Base-by-base conservation (phyloP, 2,888 invertebrate species). In the Chirona hameri region DNA sequence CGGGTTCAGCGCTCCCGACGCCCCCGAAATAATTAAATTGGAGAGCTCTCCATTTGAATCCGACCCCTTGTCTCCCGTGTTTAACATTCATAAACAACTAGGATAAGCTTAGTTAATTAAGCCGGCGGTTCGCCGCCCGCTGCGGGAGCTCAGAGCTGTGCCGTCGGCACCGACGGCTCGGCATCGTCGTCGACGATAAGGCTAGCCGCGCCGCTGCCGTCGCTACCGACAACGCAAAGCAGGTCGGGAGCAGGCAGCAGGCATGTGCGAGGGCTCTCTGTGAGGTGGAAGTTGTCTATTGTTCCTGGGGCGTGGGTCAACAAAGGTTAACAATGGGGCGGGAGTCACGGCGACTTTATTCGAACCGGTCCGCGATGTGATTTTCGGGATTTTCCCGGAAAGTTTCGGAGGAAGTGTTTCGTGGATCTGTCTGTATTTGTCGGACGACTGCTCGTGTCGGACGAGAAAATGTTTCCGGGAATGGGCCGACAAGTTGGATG, bases 41-140 rank as follows among this genome's bases (percentile, higher is more conserved):
- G 76, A 76, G 76, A 76, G 76, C 76, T 46, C 76, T 76, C 39
- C 24, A 24, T 46, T 76, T 76, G 76, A 76, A 76, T 76, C 76
- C 76, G 46, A 9, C 76, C 76, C 76, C 76, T 76, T 76, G 76
- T 76, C 76, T 76, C 76, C 21, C 76, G 76, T 76, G 76, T 76
- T 76, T 76, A 76, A 76, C 76, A 76, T 76, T 76, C 76, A 76
- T 76, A 76, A 76, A 76, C 76, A 76, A 76, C 76, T 76, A 76
- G 76, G 76, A 76, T 76, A 76, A 76, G 76, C 76, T 76, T 76
- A 76, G 76, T 76, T 76, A 76, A 76, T 76, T 76, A 76, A 76
- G 76, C 76, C 46, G 76, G 76, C 46, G 76, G 76, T 76, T 46
- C 76, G 76, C 46, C 24, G 39, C 9, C n/a, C 60, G 60, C n/a